A percentile compares a stretch with the other conserved stretches of the same genome.
Evolutionary conservation across 2,797 vertebrate species (phyloP).

Genomic region (Dendrocincla tyrannina): DNA sequence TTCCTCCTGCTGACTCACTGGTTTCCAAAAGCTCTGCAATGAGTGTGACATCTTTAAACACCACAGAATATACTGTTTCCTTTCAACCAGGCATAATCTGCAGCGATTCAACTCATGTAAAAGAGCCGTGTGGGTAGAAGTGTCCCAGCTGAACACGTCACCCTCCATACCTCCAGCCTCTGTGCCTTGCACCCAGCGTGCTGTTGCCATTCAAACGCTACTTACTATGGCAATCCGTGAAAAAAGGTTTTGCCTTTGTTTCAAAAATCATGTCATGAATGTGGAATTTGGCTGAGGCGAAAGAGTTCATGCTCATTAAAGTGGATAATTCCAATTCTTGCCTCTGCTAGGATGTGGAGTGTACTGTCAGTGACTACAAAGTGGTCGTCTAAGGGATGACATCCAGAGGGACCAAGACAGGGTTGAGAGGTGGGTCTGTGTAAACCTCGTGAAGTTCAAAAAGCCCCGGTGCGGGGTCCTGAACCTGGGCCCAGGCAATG

Average conservation of each 20-base stretch:
- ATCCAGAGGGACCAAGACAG: not conserved
- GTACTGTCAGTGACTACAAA: not conserved
- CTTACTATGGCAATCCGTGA: not conserved
- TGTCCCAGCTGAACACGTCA: not conserved
- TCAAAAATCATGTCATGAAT: not conserved
- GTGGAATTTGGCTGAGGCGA: not conserved
- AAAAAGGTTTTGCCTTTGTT: conserved; percentile 13
- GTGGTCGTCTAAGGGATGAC: rapidly evolving
- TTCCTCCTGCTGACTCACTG: conserved; percentile 61
- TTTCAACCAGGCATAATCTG: conserved; percentile 54
- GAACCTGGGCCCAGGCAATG: not conserved
- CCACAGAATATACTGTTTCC: conserved; percentile 30
- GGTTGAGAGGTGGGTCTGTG: not conserved
- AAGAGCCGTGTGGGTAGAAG: conserved; percentile 23
- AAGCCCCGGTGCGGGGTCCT: not conserved
- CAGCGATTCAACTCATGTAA: not conserved
- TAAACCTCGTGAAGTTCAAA: not conserved
- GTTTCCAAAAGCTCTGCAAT: conserved; percentile 46
- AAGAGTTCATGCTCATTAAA: not conserved
- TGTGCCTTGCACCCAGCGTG: not conserved
- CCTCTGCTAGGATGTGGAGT: not conserved
- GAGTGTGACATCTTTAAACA: conserved; percentile 39
- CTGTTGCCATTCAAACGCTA: not conserved
- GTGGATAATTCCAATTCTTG: not conserved
- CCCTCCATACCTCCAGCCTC: not conserved